These are phyloP conservation scores for Aurelia sp. DNA, from an alignment of 30 jellyfish, hydroid and myxozoan genomes.

Conservation along the genomic window DNA sequence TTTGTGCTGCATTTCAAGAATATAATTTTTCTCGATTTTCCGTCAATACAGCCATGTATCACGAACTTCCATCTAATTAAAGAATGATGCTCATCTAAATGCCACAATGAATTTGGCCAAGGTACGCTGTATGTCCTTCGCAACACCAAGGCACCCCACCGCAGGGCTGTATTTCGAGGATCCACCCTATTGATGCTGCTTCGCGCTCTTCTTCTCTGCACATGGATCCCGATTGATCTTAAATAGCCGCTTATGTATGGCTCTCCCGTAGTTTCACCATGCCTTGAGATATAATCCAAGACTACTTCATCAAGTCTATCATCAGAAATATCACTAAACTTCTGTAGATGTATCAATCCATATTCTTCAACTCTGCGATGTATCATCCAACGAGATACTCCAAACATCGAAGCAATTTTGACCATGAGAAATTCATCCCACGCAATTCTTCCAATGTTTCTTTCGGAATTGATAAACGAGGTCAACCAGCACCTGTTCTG, in stretches of 20 bases:
- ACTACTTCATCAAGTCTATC: too few relatives aligned
- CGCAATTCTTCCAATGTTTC: slow-evolving; percentile 46
- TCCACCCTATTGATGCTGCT: too few relatives aligned
- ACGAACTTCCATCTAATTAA: too few relatives aligned
- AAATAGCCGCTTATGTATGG: slow-evolving; percentile 28
- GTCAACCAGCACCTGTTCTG: slow-evolving; percentile 48
- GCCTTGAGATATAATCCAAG: not conserved
- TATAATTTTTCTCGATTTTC: too few relatives aligned
- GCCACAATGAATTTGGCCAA: too few relatives aligned
- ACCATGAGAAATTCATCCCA: slow-evolving; percentile 30
- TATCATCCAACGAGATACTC: slow-evolving; percentile 49
- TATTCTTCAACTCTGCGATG: slow-evolving; percentile 30
- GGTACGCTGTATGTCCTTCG: too few relatives aligned
- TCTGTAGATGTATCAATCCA: too few relatives aligned
- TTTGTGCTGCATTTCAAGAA: slow-evolving; percentile 13
- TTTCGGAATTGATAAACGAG: slow-evolving; percentile 28
- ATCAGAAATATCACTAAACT: too few relatives aligned
- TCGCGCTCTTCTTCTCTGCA: slow-evolving; percentile 35
- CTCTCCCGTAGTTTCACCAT: slow-evolving; percentile 53
- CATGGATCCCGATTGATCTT: slow-evolving; percentile 22
- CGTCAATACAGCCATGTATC: too few relatives aligned
- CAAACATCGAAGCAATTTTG: slow-evolving; percentile 41
- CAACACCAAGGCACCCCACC: too few relatives aligned
- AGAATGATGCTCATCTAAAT: too few relatives aligned
- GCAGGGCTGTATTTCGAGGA: too few relatives aligned